These are phyloP conservation scores for Epiperipatus broadwayi DNA, from an alignment of 2,888 invertebrate genomes.

Conservation along the genomic window DNA sequence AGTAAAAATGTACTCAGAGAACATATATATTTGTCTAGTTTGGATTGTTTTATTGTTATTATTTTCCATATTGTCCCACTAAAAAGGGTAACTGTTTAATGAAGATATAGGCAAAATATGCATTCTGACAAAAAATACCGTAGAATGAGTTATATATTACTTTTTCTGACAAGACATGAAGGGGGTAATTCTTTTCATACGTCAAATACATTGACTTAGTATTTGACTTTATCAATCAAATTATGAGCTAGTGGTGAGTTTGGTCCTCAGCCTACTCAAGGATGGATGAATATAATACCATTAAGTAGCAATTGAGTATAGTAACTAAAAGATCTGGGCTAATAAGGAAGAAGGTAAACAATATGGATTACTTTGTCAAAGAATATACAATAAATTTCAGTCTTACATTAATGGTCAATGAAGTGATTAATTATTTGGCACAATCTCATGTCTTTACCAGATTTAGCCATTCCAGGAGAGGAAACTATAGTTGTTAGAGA, in stretches of 20 bases:
- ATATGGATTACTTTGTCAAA: constrained; percentile 68
- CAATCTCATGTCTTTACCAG: constrained; percentile 65
- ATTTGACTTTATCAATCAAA: too few species aligned
- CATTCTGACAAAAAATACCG: too few species aligned
- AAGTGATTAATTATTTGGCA: constrained; percentile 87
- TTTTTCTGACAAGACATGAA: too few species aligned
- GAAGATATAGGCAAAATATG: too few species aligned
- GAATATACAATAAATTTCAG: constrained; percentile 89
- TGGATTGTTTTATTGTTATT: constrained; percentile 57
- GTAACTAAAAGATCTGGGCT: too few species aligned
- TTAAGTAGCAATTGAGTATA: constrained; percentile 47
- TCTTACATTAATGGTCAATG: constrained; percentile 55
- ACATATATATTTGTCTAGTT: constrained; percentile 75
- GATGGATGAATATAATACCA: constrained; percentile 87
- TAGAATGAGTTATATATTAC: too few species aligned
- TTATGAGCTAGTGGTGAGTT: too few species aligned
- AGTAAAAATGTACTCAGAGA: constrained; percentile 83
- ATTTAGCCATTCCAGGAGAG: constrained; percentile 53
- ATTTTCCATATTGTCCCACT: too few species aligned
- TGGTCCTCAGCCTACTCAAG: constrained; percentile 32
- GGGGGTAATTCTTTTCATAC: too few species aligned
- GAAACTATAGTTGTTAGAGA: constrained; percentile 61
- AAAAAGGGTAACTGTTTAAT: too few species aligned
- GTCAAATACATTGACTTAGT: too few species aligned
- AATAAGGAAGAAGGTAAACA: too few species aligned